These are phyloP conservation scores for Muntiacus reevesi DNA, from an alignment of 2,113 vertebrate species.

Conservation along the genomic window DNA sequence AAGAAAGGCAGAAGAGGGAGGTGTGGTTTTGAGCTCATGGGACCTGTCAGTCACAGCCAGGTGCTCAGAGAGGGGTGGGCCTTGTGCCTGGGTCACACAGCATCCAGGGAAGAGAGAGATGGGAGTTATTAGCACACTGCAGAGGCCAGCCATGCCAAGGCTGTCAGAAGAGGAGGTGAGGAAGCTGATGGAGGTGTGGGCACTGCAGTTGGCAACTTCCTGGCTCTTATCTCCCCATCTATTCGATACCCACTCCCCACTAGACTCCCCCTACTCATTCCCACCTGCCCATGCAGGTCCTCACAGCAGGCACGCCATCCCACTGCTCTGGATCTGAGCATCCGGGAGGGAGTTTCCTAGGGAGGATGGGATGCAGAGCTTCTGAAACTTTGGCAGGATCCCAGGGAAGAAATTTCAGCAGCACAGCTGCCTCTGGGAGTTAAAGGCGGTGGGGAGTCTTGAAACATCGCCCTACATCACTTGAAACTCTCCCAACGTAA, in stretches of 20 bases:
- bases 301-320: neutral
- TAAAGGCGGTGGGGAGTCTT: accelerated
- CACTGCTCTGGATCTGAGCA: neutral
- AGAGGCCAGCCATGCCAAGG: neutral
- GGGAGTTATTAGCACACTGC: neutral
- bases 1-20: neutral
- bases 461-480: neutral
- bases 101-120: neutral
- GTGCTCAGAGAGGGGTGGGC: neutral
- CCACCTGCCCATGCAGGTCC: neutral
- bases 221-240: neutral
- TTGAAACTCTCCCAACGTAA: neutral
- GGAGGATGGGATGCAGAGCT: neutral
- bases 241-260: accelerated
- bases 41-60: neutral
- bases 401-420: neutral
- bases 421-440: neutral
- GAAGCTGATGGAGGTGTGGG: neutral
- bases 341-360: neutral
- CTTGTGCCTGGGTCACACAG: neutral
- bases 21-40: neutral
- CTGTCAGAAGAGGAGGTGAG: neutral
- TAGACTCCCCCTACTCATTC: too few relatives aligned
- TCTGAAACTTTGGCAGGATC: neutral
- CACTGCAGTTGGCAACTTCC: neutral